These are phyloP conservation scores for Aplysia californica DNA, from an alignment of 1,140 invertebrate genomes.

Conservation along the genomic window DNA sequence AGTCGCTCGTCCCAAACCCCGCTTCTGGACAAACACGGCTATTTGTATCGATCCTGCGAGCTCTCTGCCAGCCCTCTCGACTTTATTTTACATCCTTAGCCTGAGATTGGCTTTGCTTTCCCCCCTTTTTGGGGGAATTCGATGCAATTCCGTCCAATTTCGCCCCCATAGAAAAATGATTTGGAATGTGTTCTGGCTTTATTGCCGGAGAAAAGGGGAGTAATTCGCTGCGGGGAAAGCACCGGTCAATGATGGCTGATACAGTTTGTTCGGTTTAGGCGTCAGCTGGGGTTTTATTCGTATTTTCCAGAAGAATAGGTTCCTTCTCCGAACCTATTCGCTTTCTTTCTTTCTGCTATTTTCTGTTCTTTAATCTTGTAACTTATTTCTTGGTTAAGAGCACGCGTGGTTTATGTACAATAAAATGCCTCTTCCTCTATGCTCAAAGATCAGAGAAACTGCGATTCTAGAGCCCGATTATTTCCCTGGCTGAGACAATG, in stretches of 20 bases:
- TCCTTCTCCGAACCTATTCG: background rate
- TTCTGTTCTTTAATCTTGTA: no score
- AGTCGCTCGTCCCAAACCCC: background rate
- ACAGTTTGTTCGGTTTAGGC: background rate
- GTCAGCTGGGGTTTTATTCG: background rate
- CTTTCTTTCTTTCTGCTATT: background rate
- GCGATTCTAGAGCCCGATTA: no score
- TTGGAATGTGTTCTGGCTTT: slow-evolving; percentile 16
- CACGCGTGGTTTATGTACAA: no score
- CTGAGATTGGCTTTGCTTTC: background rate
- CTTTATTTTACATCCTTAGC: slow-evolving; percentile 1
- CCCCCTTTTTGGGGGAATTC: slow-evolving; percentile 1
- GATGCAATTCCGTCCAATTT: slow-evolving; percentile 23
- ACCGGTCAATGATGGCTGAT: background rate
- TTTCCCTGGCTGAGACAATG: no score
- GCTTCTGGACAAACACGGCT: slow-evolving; percentile 12
- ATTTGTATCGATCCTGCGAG: background rate
- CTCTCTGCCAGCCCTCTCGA: background rate
- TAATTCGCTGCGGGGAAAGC: background rate
- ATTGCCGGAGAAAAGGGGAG: slow-evolving; percentile 5
- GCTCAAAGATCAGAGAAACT: no score
- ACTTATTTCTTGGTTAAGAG: no score
- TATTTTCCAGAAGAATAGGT: no score
- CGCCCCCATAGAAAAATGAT: slow-evolving; percentile 23
- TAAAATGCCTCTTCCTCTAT: no score